These are phyloP conservation scores for Pristionchus exspectatus DNA, from an alignment of 2,888 invertebrate species.

Conservation along the genomic window DNA sequence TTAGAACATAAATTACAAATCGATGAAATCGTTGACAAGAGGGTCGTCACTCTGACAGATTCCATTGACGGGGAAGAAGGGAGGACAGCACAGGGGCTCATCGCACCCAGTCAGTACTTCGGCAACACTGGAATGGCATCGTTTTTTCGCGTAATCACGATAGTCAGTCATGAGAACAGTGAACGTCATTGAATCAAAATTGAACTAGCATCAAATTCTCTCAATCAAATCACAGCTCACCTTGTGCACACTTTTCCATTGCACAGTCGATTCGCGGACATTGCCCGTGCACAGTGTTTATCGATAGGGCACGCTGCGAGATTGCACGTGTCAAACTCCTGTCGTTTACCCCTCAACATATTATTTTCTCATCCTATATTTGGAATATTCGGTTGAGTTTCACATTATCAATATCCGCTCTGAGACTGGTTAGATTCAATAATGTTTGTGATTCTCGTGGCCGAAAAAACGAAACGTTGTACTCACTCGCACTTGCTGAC, in stretches of 20 bases:
- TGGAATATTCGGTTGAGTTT: neutral
- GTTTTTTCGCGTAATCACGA: too few relatives aligned
- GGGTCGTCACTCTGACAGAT: constrained; percentile 64
- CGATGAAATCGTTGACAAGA: constrained; percentile 44
- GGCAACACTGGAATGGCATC: constrained; percentile 59
- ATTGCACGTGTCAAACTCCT: constrained; percentile 76
- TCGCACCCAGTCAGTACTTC: constrained; percentile 69
- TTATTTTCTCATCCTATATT: too few relatives aligned
- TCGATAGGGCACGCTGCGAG: constrained; percentile 74
- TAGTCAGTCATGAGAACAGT: neutral
- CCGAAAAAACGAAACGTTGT: neutral
- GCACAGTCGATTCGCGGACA: constrained; percentile 71
- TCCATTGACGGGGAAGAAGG: constrained; percentile 71
- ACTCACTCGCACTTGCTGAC: constrained; percentile 74
- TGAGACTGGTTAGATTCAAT: neutral
- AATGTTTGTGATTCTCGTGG: neutral
- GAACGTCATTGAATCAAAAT: too few relatives aligned
- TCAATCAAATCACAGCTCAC: constrained; percentile 55
- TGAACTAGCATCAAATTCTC: neutral
- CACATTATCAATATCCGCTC: neutral
- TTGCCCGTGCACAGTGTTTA: constrained; percentile 67
- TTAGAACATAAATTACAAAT: neutral
- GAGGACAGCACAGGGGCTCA: constrained; percentile 76
- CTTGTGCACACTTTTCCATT: constrained; percentile 69
- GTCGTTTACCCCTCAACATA: constrained; percentile 74